Evolutionary conservation across 1,140 invertebrate species (phyloP).

Genomic region (Capitella teleta): DNA sequence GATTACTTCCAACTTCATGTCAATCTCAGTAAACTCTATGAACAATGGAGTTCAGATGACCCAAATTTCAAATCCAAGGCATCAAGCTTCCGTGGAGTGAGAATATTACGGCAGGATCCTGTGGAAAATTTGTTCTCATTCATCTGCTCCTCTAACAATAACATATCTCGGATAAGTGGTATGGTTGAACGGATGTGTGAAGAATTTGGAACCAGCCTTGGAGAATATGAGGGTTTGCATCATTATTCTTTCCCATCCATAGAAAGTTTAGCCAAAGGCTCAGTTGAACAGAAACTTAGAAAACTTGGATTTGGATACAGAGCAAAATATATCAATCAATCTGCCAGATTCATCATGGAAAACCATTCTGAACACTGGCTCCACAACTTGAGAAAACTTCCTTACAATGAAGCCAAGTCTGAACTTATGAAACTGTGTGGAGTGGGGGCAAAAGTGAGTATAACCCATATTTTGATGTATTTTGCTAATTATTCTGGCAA

Average conservation of each 20-base stretch:
- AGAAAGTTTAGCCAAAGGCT: conserved; percentile 45
- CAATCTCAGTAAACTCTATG: conserved; percentile 57
- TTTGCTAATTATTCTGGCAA: not conserved
- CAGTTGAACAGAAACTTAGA: conserved; percentile 57
- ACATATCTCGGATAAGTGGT: conserved; percentile 65
- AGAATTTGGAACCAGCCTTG: conserved; percentile 68
- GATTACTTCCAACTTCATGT: conserved; percentile 47
- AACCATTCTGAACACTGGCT: conserved; percentile 64
- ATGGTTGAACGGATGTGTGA: conserved; percentile 86
- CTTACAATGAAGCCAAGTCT: conserved; percentile 57
- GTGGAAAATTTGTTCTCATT: conserved; percentile 90
- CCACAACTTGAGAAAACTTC: conserved; percentile 50
- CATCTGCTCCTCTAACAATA: conserved; percentile 95
- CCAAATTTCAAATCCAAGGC: conserved; percentile 58
- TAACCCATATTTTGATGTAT: no score
- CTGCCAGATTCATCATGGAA: conserved; percentile 55
- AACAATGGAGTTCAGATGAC: conserved; percentile 65
- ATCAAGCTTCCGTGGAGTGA: conserved; percentile 63
- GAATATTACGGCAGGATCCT: conserved; percentile 83
- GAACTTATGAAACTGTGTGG: conserved; percentile 68
- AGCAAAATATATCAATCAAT: conserved; percentile 61
- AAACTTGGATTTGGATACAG: conserved; percentile 75
- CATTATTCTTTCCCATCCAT: conserved; percentile 76
- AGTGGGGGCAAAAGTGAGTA: conserved; percentile 71
- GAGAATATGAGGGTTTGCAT: conserved; percentile 49